Percentiles rank a stretch among this genome's conserved stretches.
Evolutionary conservation across 2,113 vertebrate species (phyloP).

Genomic region (Dissostichus mawsoni): DNA sequence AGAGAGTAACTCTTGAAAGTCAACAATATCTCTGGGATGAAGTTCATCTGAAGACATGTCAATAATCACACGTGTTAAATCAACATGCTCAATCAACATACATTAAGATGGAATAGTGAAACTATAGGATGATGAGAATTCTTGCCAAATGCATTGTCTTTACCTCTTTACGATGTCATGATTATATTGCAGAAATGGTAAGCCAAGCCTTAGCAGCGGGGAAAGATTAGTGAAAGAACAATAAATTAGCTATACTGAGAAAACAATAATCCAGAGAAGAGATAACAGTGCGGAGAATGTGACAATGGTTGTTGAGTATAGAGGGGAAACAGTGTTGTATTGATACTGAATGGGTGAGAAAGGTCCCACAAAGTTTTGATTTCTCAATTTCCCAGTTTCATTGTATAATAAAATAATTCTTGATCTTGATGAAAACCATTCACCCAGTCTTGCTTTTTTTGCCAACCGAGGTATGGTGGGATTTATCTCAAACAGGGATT

Average conservation of each 20-base stretch:
- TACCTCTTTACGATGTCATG: constrained; percentile 79
- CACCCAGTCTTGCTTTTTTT: not conserved
- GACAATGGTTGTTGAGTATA: not conserved
- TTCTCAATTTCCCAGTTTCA: not conserved
- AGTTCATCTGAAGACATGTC: not conserved
- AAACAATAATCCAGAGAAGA: constrained; percentile 5
- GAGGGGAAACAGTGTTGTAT: not conserved
- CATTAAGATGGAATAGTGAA: not conserved
- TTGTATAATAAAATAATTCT: not conserved
- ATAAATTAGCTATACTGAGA: constrained; percentile 47
- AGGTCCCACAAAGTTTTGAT: not conserved
- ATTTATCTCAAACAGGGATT: not conserved
- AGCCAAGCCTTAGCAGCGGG: constrained; percentile 79
- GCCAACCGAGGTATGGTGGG: no score
- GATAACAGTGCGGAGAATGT: not conserved
- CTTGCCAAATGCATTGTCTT: constrained; percentile 35
- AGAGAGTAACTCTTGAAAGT: constrained; percentile 23
- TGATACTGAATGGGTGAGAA: not conserved
- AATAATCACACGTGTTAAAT: not conserved
- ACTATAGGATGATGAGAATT: not conserved
- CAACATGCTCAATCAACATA: not conserved
- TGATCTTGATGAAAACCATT: not conserved
- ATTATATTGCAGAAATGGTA: constrained; percentile 80
- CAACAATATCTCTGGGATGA: not conserved
- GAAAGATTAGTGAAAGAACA: constrained; percentile 59